Percentiles rank a stretch among this genome's conserved stretches.
Evolutionary conservation across 2,888 invertebrate genomes (phyloP).

Genomic region (Cerastis leucographa): DNA sequence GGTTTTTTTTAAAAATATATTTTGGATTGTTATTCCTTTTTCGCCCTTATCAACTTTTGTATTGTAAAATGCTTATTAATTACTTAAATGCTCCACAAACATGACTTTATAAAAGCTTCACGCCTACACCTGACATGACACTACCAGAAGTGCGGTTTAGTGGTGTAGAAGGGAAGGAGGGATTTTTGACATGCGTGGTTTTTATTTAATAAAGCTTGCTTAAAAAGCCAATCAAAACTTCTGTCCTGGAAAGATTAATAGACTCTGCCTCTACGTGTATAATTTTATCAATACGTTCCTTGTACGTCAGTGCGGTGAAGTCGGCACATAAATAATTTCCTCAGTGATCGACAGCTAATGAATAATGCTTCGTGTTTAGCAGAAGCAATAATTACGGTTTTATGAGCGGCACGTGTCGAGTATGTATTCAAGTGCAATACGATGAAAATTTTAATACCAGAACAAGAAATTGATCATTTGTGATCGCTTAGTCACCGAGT

Average conservation of each 20-base stretch:
- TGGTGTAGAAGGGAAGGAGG: no score
- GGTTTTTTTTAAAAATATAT: no score
- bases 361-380: conserved; percentile 51
- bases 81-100: neutral
- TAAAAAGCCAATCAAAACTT: neutral
- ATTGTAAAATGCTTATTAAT: neutral
- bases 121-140: neutral
- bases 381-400: conserved; percentile 37
- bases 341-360: conserved; percentile 37
- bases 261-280: neutral
- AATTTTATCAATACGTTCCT: conserved; percentile 27
- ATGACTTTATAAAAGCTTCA: neutral
- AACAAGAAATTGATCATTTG: conserved; percentile 26
- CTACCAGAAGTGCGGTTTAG: no score
- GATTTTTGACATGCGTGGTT: no score
- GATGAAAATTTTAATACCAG: conserved; percentile 20
- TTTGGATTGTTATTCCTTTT: neutral
- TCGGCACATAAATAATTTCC: conserved; percentile 35
- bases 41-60: neutral
- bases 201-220: no score
- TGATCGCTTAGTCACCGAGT: conserved; percentile 27
- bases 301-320: conserved; percentile 31
- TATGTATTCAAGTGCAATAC: conserved; percentile 45
- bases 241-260: conserved; percentile 21
- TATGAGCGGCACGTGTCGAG: conserved; percentile 48